These are phyloP conservation scores for Anagyrus pseudococci DNA, from an alignment of 2,888 invertebrate genomes.

Conservation along the genomic window DNA sequence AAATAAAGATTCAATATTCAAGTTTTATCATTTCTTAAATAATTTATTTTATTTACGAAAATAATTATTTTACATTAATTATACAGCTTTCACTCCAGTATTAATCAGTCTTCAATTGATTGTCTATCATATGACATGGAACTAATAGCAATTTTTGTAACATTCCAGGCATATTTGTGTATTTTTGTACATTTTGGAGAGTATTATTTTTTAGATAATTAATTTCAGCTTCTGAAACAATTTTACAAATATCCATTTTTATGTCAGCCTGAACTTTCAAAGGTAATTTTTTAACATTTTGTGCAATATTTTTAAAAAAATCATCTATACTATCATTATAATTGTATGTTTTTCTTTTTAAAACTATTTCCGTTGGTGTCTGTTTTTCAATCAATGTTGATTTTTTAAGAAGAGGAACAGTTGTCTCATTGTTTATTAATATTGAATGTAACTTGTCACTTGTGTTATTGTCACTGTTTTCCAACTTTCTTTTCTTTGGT, in stretches of 20 bases:
- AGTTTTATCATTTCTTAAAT: too few species aligned
- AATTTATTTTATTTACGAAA: too few species aligned
- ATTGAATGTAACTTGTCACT: constrained; percentile 17
- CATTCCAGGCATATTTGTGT: constrained; percentile 50
- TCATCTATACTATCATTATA: constrained; percentile 49
- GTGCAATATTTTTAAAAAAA: constrained; percentile 57
- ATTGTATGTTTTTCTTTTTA: constrained; percentile 28
- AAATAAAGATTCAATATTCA: too few species aligned
- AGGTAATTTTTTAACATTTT: constrained; percentile 53
- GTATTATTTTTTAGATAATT: constrained; percentile 40
- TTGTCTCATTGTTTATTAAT: too few species aligned
- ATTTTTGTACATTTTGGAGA: constrained; percentile 46
- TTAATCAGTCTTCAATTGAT: constrained; percentile 38
- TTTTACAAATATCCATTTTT: constrained; percentile 56
- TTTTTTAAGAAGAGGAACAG: neutral
- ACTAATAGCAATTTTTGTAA: constrained; percentile 57
- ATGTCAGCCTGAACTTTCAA: constrained; percentile 53
- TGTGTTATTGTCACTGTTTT: constrained; percentile 24
- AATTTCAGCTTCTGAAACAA: constrained; percentile 55
- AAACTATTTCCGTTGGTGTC: constrained; percentile 27
- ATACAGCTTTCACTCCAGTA: too few species aligned
- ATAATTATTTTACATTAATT: too few species aligned
- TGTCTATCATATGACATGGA: constrained; percentile 57
- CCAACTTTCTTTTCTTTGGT: constrained; percentile 42
- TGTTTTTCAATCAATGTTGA: too few species aligned